Evolutionary conservation across 2,888 invertebrate genomes (phyloP).

Genomic region (Auanema freiburgensis): DNA sequence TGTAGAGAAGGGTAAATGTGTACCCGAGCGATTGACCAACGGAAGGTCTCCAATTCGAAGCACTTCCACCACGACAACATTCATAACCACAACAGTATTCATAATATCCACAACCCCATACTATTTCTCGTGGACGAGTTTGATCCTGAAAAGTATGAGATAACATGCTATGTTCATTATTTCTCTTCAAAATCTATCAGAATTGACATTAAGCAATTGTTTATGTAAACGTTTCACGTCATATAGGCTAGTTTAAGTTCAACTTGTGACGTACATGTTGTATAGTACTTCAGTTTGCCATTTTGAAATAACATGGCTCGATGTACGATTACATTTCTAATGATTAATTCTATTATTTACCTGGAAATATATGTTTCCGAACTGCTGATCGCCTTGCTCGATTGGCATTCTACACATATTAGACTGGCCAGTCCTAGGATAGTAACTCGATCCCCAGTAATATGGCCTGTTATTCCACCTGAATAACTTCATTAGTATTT

Average conservation of each 20-base stretch:
- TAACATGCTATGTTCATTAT: no score
- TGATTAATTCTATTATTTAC: slow-evolving; percentile 19
- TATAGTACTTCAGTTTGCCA: not conserved
- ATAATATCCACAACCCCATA: slow-evolving; percentile 60
- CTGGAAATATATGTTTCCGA: slow-evolving; percentile 60
- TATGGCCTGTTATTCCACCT: slow-evolving; percentile 60
- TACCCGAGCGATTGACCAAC: slow-evolving; percentile 36
- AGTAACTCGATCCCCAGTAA: slow-evolving; percentile 60
- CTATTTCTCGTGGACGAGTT: slow-evolving; percentile 59
- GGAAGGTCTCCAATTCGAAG: slow-evolving; percentile 10
- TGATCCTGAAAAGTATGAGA: slow-evolving; percentile 41
- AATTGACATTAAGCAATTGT: not conserved
- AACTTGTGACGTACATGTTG: no score
- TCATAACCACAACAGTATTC: slow-evolving; percentile 62
- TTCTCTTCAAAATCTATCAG: no score
- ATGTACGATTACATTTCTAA: not conserved
- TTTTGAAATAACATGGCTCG: not conserved
- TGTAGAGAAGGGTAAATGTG: slow-evolving; percentile 26
- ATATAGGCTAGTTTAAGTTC: not conserved
- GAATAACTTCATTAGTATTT: not conserved
- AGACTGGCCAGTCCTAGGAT: slow-evolving; percentile 37
- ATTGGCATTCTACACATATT: slow-evolving; percentile 63
- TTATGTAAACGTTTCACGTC: not conserved
- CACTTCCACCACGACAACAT: slow-evolving; percentile 46
- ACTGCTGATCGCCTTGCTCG: slow-evolving; percentile 50